These are phyloP conservation scores for Hydrotaea cyrtoneurina DNA, from an alignment of 2,888 invertebrate species.

Conservation along the genomic window DNA sequence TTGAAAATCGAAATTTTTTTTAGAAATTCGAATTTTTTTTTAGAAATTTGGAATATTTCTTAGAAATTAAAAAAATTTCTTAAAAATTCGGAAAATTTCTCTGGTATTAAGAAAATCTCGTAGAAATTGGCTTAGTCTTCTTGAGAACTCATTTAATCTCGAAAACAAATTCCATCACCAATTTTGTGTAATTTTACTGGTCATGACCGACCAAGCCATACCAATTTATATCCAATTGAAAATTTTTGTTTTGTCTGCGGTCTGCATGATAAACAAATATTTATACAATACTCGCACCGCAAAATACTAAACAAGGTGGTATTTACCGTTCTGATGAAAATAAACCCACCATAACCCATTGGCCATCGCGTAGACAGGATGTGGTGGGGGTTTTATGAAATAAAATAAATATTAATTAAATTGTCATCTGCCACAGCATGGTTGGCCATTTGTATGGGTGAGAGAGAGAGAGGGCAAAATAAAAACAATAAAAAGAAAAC, in stretches of 20 bases:
- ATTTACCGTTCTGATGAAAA: not conserved
- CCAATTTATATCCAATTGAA: not conserved
- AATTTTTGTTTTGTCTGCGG: not conserved
- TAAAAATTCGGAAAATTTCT: no score
- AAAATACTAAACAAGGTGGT: not conserved
- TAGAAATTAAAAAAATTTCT: no score
- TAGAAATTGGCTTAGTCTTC: no score
- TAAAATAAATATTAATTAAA: constrained; percentile 40
- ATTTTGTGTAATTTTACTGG: not conserved
- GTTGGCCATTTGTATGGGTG: no score
- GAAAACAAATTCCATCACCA: no score
- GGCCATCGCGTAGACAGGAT: no score
- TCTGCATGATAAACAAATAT: not conserved
- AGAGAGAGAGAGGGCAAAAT: not conserved
- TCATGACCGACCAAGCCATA: not conserved
- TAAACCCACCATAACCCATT: not conserved
- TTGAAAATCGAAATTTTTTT: no score
- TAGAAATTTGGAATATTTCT: no score
- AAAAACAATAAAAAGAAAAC: not conserved
- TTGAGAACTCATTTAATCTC: no score
- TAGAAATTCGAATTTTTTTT: no score
- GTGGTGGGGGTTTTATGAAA: not conserved
- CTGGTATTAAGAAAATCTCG: no score
- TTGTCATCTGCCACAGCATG: not conserved
- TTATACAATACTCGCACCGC: constrained; percentile 18